phyloP scores from a whole-genome alignment of 2,888 invertebrate species.

The Sipha maydis region DNA sequence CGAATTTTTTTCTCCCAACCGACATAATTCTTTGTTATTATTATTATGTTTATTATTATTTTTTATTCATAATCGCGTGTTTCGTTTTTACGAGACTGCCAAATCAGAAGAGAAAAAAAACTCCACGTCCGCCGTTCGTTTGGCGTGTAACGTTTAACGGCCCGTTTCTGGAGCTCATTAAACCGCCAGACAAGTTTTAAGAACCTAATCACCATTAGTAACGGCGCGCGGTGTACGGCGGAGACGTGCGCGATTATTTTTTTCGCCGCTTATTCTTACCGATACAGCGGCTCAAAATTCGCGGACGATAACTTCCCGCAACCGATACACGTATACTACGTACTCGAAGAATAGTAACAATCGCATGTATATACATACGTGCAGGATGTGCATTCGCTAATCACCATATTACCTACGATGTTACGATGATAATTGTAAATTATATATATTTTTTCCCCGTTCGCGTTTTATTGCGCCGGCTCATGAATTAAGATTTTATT shows the following conservation, averaged over 20 bases:
- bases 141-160: constrained; percentile 12
- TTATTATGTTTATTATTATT: constrained; percentile 25
- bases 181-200: constrained; percentile 40
- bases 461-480: too few relatives aligned
- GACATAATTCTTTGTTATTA: background rate
- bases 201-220: constrained; percentile 24
- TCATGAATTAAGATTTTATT: too few relatives aligned
- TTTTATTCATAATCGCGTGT: background rate
- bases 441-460: too few relatives aligned
- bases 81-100: constrained; percentile 23
- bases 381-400: too few relatives aligned
- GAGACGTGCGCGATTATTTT: background rate
- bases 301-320: background rate
- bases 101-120: background rate
- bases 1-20: background rate
- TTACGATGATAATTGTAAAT: too few relatives aligned
- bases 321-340: too few relatives aligned
- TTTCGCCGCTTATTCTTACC: background rate
- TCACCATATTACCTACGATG: too few relatives aligned
- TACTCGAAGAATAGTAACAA: too few relatives aligned
- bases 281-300: background rate
- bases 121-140: background rate
- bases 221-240: background rate
- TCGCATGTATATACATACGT: too few relatives aligned
- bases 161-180: constrained; percentile 28